Evolutionary conservation across 2,888 invertebrate genomes (phyloP).

Genomic region (Norana najaformis): DNA sequence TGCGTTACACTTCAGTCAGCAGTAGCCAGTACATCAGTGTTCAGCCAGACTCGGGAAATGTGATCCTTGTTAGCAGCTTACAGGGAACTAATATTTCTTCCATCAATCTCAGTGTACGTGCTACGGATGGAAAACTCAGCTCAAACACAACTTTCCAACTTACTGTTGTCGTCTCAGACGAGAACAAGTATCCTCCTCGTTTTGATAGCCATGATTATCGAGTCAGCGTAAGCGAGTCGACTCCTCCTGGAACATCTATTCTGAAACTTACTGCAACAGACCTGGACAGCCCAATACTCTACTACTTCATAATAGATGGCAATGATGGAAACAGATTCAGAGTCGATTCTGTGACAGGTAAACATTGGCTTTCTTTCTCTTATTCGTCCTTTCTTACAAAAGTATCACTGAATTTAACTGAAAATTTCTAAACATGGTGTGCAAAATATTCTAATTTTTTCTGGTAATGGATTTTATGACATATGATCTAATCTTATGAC

Average conservation of each 20-base stretch:
- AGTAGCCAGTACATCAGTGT: not conserved
- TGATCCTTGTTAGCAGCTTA: not conserved
- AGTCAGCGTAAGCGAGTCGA: constrained; percentile 46
- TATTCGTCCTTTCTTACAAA: not conserved
- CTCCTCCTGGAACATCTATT: constrained; percentile 42
- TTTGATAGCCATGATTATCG: constrained; percentile 46
- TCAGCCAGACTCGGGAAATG: constrained; percentile 18
- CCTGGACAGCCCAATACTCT: constrained; percentile 24
- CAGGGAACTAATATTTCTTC: not conserved
- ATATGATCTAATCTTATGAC: too few relatives aligned
- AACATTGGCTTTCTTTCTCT: not conserved
- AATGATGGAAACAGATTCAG: constrained; percentile 30
- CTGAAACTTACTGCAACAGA: constrained; percentile 30
- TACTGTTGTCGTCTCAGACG: not conserved
- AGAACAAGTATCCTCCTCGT: constrained; percentile 46
- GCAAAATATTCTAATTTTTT: not conserved
- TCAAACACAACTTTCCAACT: constrained; percentile 18
- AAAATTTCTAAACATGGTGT: not conserved
- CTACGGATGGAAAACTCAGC: not conserved
- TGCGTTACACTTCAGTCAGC: not conserved
- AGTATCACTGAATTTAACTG: not conserved
- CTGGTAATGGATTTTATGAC: too few relatives aligned
- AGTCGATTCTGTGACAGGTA: constrained; percentile 23
- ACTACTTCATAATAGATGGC: constrained; percentile 27
- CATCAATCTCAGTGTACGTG: not conserved